A percentile compares a stretch with the other conserved stretches of the same genome.
phyloP scores from a whole-genome alignment of 2,113 vertebrate species.

The Xenus cinereus region DNA sequence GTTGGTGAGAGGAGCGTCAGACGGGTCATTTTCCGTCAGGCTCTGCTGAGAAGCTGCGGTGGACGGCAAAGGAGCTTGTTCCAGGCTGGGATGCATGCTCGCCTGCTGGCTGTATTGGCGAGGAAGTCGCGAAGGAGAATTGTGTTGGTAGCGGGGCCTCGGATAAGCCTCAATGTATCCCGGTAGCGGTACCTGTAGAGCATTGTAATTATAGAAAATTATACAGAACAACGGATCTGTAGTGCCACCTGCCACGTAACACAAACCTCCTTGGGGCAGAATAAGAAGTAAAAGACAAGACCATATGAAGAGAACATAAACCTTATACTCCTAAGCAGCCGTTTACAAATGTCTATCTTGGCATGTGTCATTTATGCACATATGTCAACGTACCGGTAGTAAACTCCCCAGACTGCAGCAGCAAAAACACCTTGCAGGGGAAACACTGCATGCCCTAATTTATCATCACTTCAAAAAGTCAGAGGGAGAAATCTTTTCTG shows the following conservation, averaged over 20 bases:
- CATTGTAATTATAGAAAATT: background rate
- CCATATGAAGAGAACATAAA: background rate
- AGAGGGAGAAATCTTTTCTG: background rate
- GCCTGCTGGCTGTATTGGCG: conserved; percentile 86
- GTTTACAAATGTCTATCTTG: background rate
- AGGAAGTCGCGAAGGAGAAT: conserved; percentile 83
- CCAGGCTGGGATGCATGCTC: conserved; percentile 76
- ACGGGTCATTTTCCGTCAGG: conserved; percentile 83
- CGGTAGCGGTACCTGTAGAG: conserved; percentile 87
- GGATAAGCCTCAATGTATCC: conserved; percentile 97
- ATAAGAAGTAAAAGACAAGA: background rate
- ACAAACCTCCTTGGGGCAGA: fast-evolving
- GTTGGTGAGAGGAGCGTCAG: conserved; percentile 84
- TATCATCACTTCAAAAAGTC: background rate
- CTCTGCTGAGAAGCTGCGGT: conserved; percentile 85
- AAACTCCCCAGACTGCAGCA: background rate
- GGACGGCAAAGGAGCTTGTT: conserved; percentile 76
- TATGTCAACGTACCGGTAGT: background rate
- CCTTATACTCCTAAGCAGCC: background rate
- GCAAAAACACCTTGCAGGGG: background rate
- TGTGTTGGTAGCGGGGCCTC: conserved; percentile 87
- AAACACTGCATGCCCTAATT: background rate
- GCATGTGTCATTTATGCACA: background rate
- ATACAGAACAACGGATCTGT: background rate
- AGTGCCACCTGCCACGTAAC: background rate